These are phyloP conservation scores for Eristalis tenax DNA, from an alignment of 2,888 invertebrate species.

Conservation along the genomic window DNA sequence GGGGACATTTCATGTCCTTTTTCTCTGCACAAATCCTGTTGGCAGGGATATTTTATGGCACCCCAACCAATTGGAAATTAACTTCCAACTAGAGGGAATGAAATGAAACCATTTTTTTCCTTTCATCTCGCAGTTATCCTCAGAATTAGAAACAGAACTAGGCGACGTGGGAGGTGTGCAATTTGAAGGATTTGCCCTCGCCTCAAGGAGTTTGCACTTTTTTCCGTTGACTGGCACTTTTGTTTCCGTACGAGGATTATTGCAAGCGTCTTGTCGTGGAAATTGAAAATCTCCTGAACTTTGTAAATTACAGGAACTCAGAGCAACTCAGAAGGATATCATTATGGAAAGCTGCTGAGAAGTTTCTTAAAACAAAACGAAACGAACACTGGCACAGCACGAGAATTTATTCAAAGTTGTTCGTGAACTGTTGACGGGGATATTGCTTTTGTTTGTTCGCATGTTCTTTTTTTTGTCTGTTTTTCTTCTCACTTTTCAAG, in stretches of 20 bases:
- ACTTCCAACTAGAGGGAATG: not conserved
- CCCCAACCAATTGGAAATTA: conserved; percentile 23
- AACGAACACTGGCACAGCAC: not conserved
- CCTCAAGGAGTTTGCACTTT: conserved; percentile 16
- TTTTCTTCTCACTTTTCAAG: not conserved
- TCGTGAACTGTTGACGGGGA: conserved; percentile 12
- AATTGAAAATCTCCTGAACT: conserved; percentile 63
- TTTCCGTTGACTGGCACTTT: conserved; percentile 40
- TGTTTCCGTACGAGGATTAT: conserved; percentile 51
- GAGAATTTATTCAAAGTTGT: conserved; percentile 39
- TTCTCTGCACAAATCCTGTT: conserved; percentile 15
- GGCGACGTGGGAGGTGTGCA: conserved; percentile 13
- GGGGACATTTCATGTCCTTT: not conserved
- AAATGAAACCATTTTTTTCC: not conserved
- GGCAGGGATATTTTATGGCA: conserved; percentile 10
- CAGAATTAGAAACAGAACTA: conserved; percentile 26
- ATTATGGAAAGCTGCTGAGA: conserved; percentile 62
- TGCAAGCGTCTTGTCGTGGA: conserved; percentile 36
- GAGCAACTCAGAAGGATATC: conserved; percentile 49
- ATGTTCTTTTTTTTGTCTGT: not conserved
- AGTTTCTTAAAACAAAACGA: conserved; percentile 25
- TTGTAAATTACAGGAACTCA: conserved; percentile 45
- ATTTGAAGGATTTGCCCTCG: conserved; percentile 8
- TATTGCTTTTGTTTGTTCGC: conserved; percentile 8
- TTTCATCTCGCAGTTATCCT: not conserved